phyloP scores from a whole-genome alignment of 2,797 vertebrate species.

The Microhierax caerulescens region DNA sequence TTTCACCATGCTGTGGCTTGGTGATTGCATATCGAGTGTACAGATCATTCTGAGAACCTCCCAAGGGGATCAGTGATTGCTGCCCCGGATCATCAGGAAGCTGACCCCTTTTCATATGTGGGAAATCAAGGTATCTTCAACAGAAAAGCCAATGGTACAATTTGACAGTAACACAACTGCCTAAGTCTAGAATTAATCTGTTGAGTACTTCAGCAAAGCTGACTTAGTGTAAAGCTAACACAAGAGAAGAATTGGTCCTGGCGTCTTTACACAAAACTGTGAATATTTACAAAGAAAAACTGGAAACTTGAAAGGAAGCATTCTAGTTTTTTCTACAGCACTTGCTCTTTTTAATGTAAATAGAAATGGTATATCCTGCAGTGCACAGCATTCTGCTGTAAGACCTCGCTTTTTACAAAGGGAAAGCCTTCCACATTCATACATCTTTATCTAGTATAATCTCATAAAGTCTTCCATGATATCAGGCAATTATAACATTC shows the following conservation, averaged over 20 bases:
- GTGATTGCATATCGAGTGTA: background rate
- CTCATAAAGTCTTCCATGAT: slow-evolving; percentile 25
- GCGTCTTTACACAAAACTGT: background rate
- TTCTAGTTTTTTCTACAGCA: background rate
- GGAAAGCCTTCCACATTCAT: slow-evolving; percentile 31
- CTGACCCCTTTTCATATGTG: background rate
- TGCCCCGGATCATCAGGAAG: background rate
- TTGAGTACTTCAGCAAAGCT: background rate
- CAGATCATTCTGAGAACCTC: background rate
- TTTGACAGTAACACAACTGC: background rate
- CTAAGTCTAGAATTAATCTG: background rate
- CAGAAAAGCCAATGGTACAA: background rate
- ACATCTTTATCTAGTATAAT: slow-evolving; percentile 48
- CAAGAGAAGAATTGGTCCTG: background rate
- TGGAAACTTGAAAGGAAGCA: background rate
- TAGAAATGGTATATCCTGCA: background rate
- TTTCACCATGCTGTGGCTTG: background rate
- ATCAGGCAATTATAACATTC: slow-evolving; percentile 21
- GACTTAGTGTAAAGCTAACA: background rate
- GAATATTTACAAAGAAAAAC: slow-evolving; percentile 2
- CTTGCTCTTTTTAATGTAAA: background rate
- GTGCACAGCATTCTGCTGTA: background rate
- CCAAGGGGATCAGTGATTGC: background rate
- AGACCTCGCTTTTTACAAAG: slow-evolving; percentile 41
- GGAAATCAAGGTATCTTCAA: background rate